Evolutionary conservation across 2,888 invertebrate genomes (phyloP).

Genomic region (Macrosoma leucophasiata): DNA sequence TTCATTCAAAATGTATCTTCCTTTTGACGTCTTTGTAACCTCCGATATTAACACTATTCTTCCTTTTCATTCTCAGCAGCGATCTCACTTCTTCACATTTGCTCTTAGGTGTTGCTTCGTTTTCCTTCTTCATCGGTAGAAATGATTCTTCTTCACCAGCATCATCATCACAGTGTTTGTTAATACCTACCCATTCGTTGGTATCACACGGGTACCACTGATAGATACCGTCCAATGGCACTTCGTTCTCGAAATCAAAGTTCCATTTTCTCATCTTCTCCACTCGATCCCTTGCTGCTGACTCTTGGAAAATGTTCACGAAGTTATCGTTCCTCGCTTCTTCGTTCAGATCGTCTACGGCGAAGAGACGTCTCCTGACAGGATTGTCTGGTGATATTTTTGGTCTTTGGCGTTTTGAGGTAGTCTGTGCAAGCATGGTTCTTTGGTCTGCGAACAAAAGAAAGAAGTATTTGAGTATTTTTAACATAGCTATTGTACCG

Average conservation of each 20-base stretch:
- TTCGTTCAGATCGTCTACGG: conserved; percentile 37
- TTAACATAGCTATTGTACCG: too few relatives aligned
- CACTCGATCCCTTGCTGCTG: conserved; percentile 28
- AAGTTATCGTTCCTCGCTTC: conserved; percentile 43
- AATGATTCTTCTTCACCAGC: conserved; percentile 21
- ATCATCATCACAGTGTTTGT: conserved; percentile 17
- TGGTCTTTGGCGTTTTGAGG: conserved; percentile 36
- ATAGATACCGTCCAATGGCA: conserved; percentile 54
- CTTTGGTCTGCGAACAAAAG: too few relatives aligned
- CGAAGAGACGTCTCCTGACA: conserved; percentile 58
- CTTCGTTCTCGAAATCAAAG: conserved; percentile 73
- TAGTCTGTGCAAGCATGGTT: too few relatives aligned
- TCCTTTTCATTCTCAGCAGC: conserved; percentile 34
- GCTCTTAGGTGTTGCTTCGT: conserved; percentile 42
- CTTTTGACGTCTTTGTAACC: conserved; percentile 34
- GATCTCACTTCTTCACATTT: conserved; percentile 28
- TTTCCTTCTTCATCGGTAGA: conserved; percentile 30
- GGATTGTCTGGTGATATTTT: conserved; percentile 37
- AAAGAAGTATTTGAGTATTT: too few relatives aligned
- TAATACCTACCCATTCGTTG: conserved; percentile 36
- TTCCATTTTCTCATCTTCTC: conserved; percentile 66
- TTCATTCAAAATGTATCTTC: conserved; percentile 39
- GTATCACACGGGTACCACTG: conserved; percentile 52
- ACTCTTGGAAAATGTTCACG: conserved; percentile 43
- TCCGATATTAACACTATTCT: conserved; percentile 18